Conservation (phyloP, 2,113 vertebrate genomes). For the Tragelaphus imberbis region DNA sequence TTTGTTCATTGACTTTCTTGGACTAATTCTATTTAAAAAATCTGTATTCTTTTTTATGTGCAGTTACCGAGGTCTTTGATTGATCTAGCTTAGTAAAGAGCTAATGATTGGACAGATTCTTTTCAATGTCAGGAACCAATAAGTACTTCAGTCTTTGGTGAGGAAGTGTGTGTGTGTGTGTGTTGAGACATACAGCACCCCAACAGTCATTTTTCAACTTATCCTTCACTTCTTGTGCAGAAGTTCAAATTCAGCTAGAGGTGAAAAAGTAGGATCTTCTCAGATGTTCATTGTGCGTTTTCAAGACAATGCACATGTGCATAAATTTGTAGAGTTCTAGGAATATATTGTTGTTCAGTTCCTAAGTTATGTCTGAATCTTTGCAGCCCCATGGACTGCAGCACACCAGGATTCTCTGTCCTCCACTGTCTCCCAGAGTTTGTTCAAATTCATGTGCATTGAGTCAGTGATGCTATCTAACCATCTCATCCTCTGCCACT, state of each 20-base stretch:
- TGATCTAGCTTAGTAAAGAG: background rate
- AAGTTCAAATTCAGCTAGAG: background rate
- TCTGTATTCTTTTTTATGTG: background rate
- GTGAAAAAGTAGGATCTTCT: background rate
- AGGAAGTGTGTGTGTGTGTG: rapidly evolving
- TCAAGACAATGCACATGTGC: rapidly evolving
- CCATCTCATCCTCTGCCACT: background rate
- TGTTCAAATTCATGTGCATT: background rate
- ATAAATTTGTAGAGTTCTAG: background rate
- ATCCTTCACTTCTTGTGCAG: background rate
- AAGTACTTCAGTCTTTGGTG: background rate
- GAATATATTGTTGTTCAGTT: background rate
- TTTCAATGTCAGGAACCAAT: background rate
- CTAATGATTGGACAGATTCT: background rate
- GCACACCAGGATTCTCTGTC: background rate
- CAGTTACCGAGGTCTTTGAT: background rate
- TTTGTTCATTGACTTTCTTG: background rate
- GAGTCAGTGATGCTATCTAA: background rate
- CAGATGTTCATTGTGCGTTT: background rate
- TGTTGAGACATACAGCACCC: rapidly evolving
- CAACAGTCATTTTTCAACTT: background rate
- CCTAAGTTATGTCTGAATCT: background rate
- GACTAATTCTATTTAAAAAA: background rate
- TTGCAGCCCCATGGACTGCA: background rate
- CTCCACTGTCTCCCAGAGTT: background rate